Evolutionary conservation across 2,888 invertebrate species (phyloP).

Genomic region (Phymatocera aterrima): DNA sequence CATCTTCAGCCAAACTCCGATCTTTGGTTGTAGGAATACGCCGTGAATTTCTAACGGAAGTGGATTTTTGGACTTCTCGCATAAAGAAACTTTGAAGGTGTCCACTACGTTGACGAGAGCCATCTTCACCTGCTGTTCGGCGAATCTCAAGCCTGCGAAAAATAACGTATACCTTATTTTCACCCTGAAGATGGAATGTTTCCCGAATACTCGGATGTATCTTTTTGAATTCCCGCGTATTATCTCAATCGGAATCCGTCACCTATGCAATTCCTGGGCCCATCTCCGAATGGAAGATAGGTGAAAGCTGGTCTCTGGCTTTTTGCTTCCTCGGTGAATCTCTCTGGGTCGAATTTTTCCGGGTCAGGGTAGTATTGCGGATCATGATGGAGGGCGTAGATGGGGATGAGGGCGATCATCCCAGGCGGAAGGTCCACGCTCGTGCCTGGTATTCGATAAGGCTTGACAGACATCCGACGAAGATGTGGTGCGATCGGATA

Average conservation of each 20-base stretch:
- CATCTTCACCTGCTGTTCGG: constrained; percentile 51
- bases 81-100: constrained; percentile 52
- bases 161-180: not conserved
- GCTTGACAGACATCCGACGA: constrained; percentile 64
- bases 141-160: constrained; percentile 41
- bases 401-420: constrained; percentile 64
- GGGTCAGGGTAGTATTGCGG: constrained; percentile 72
- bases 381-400: constrained; percentile 71
- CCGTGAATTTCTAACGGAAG: not conserved
- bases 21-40: not conserved
- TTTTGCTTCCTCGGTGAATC: constrained; percentile 71
- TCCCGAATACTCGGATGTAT: constrained; percentile 51
- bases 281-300: constrained; percentile 13
- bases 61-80: constrained; percentile 11
- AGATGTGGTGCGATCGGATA: constrained; percentile 66
- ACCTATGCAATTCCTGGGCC: constrained; percentile 9
- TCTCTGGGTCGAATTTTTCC: constrained; percentile 74
- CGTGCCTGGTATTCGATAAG: constrained; percentile 69
- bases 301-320: constrained; percentile 62
- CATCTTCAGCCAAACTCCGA: not conserved
- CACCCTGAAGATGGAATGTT: not conserved
- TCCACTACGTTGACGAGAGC: constrained; percentile 57
- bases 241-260: constrained; percentile 27
- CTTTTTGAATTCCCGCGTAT: not conserved
- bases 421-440: constrained; percentile 67